Evolutionary conservation across 2,888 invertebrate species (phyloP).

Genomic region (Agrilus biguttatus): DNA sequence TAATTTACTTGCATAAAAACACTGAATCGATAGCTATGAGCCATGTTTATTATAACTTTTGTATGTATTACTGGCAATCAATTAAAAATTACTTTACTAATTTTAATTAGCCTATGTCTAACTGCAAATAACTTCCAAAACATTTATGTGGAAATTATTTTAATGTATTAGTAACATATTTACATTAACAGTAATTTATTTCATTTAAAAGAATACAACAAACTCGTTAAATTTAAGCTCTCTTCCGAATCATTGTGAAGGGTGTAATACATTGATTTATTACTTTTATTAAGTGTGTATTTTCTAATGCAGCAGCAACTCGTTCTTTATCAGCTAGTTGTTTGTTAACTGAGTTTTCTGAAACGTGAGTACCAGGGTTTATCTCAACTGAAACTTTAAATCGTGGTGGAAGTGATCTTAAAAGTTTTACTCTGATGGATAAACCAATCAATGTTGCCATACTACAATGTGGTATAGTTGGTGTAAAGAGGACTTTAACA

Average conservation of each 20-base stretch:
- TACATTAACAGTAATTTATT: no score
- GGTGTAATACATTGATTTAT: conserved; percentile 77
- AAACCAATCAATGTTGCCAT: conserved; percentile 94
- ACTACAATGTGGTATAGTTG: conserved; percentile 97
- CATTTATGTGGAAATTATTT: no score
- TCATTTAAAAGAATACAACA: no score
- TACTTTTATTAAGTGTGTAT: conserved; percentile 76
- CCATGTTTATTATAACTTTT: no score
- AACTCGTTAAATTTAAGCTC: no score
- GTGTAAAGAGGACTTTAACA: conserved; percentile 76
- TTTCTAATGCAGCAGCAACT: conserved; percentile 94
- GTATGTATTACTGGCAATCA: no score
- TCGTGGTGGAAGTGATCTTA: conserved; percentile 67
- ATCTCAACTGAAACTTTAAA: conserved; percentile 82
- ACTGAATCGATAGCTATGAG: neutral
- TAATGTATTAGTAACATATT: no score
- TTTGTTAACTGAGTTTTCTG: conserved; percentile 90
- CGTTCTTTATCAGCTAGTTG: conserved; percentile 96
- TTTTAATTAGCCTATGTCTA: no score
- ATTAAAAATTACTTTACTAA: neutral
- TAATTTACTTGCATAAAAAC: neutral
- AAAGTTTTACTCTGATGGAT: conserved; percentile 81
- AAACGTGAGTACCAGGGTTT: conserved; percentile 82
- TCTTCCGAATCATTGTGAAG: conserved; percentile 3
- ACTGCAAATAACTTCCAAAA: no score